Evolutionary conservation across 1,140 invertebrate genomes (phyloP).

Genomic region (Trissolcus basalis): DNA sequence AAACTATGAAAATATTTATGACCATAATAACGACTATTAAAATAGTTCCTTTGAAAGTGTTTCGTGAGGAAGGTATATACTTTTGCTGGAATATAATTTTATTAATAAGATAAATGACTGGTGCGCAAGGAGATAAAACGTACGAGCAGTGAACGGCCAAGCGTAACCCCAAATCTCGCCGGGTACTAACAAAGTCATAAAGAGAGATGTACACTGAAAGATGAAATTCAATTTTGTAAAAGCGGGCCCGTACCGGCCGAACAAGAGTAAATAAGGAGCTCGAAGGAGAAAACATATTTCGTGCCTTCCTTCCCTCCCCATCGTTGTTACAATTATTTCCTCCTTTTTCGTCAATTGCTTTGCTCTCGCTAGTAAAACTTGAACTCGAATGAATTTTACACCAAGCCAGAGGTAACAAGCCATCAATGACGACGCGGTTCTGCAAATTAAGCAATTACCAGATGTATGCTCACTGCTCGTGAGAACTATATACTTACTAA

Average conservation of each 20-base stretch:
- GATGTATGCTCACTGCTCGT: slow-evolving; percentile 62
- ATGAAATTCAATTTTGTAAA: slow-evolving; percentile 61
- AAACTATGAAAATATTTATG: slow-evolving; percentile 54
- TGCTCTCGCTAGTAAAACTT: slow-evolving; percentile 67
- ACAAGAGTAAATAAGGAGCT: slow-evolving; percentile 3
- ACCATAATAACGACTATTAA: slow-evolving; percentile 49
- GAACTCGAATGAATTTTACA: slow-evolving; percentile 69
- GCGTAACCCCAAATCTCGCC: slow-evolving; percentile 57
- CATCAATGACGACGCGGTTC: slow-evolving; percentile 62
- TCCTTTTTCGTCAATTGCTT: slow-evolving; percentile 58
- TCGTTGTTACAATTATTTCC: slow-evolving; percentile 31
- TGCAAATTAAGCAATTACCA: slow-evolving; percentile 76
- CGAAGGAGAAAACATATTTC: slow-evolving; percentile 3
- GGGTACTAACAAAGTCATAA: slow-evolving; percentile 62
- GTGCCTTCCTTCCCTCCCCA: slow-evolving; percentile 26
- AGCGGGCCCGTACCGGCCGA: slow-evolving; percentile 9
- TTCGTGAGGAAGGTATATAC: slow-evolving; percentile 50
- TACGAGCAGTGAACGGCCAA: slow-evolving; percentile 36
- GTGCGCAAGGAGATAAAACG: slow-evolving; percentile 44
- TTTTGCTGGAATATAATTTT: slow-evolving; percentile 58
- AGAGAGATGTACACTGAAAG: slow-evolving; percentile 58
- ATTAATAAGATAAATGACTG: slow-evolving; percentile 60
- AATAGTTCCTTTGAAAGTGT: slow-evolving; percentile 53
- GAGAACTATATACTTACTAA: slow-evolving; percentile 61
- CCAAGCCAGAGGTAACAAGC: slow-evolving; percentile 52